A percentile compares a stretch with the other conserved stretches of the same genome.
phyloP scores from a whole-genome alignment of 2,113 vertebrate genomes.

The Hoplias malabaricus region DNA sequence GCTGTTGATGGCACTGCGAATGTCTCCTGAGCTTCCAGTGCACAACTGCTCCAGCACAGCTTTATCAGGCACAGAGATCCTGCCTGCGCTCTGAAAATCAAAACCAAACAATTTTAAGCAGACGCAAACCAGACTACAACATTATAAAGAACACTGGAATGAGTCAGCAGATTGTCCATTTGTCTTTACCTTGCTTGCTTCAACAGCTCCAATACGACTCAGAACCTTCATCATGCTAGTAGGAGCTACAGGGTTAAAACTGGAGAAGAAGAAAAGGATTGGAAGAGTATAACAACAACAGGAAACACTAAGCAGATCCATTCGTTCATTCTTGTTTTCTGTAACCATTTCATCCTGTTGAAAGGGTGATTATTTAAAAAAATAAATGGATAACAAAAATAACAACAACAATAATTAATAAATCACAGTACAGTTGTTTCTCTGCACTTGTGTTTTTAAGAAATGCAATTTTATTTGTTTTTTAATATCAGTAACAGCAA shows the following conservation, averaged over 20 bases:
- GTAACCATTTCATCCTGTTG: too few species aligned
- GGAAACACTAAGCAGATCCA: too few species aligned
- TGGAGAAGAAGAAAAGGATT: constrained; percentile 57
- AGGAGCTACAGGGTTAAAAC: constrained; percentile 94
- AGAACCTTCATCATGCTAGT: constrained; percentile 92
- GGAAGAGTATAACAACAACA: background rate
- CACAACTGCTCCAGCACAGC: constrained; percentile 80
- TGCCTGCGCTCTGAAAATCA: constrained; percentile 76
- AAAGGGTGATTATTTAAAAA: too few species aligned
- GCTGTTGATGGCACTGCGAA: constrained; percentile 93
- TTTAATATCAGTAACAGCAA: too few species aligned
- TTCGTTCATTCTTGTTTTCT: too few species aligned
- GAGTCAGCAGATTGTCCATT: constrained; percentile 18
- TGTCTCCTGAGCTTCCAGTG: constrained; percentile 88
- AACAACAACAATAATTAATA: too few species aligned
- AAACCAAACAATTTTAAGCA: constrained; percentile 23
- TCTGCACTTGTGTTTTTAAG: too few species aligned
- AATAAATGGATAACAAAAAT: too few species aligned
- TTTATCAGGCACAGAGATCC: constrained; percentile 70
- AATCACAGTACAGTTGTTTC: too few species aligned
- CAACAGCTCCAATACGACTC: constrained; percentile 77
- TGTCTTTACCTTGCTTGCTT: constrained; percentile 80
- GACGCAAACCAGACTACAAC: background rate
- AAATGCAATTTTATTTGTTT: too few species aligned
- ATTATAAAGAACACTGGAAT: background rate